phyloP scores from a whole-genome alignment of 2,888 invertebrate genomes.

The Spialia ferax region DNA sequence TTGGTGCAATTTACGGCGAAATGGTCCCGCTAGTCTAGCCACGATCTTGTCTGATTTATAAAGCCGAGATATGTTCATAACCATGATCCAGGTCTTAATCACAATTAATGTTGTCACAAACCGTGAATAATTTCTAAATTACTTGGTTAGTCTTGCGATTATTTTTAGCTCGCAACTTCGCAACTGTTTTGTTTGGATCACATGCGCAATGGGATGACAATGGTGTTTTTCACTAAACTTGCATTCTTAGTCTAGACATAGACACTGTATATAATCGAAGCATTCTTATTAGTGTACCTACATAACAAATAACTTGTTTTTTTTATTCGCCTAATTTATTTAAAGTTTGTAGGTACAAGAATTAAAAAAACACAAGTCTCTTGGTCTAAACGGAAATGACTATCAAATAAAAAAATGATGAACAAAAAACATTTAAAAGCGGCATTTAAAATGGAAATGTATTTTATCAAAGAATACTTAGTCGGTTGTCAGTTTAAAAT shows the following conservation, averaged over 20 bases:
- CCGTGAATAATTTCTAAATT: conserved; percentile 39
- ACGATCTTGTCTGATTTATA: conserved; percentile 28
- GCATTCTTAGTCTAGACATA: too few species aligned
- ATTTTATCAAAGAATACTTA: too few species aligned
- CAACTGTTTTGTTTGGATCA: background rate
- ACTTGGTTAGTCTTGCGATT: conserved; percentile 24
- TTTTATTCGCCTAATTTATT: too few species aligned
- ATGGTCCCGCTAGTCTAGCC: conserved; percentile 14
- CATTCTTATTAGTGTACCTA: too few species aligned
- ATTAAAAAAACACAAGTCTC: too few species aligned
- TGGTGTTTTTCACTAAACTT: background rate
- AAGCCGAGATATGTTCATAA: conserved; percentile 17
- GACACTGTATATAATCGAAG: too few species aligned
- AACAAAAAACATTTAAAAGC: too few species aligned
- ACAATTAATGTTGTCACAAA: conserved; percentile 28
- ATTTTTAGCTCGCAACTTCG: conserved; percentile 17
- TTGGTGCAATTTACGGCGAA: conserved; percentile 27
- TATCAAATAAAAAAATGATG: too few species aligned
- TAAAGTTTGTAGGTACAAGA: too few species aligned
- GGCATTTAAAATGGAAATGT: too few species aligned
- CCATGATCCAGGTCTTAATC: conserved; percentile 32
- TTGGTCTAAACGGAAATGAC: too few species aligned
- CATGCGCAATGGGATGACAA: background rate
- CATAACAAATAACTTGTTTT: too few species aligned
- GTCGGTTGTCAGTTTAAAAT: conserved; percentile 49